Evolutionary conservation across 2,888 invertebrate species (phyloP), one percentile per base, ranked within the genome.

Genomic region (Tanytarsus gracilentus): DNA sequence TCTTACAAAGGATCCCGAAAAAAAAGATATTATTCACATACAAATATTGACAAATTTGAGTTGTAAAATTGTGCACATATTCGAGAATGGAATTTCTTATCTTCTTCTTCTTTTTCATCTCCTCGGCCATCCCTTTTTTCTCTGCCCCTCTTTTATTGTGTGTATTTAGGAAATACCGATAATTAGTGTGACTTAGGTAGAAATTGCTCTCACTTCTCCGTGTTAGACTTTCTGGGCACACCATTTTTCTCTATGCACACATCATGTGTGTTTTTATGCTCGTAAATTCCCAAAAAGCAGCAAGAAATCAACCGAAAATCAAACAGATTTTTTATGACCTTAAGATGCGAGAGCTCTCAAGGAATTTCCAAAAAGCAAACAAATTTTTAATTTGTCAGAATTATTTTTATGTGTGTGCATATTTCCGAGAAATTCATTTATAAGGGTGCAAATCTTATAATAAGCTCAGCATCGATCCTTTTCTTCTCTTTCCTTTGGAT

Each of bases 131-230:
- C n/a, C n/a, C n/a, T n/a, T n/a, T n/a, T n/a, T n/a, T n/a, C n/a
- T n/a, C n/a, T 9, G 33, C 33, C n/a, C 33, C 9, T 44, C 44
- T 44, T 44, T 44, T 44, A 44, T 44, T 44, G 44, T 44, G 18
- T 44, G 18, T 44, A 44, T 44, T 44, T 44, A 44, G 44, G 44
- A 44, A 44, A 44, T 44, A 44, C 44, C 44, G 21, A 44, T 44
- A 44, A 44, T 44, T 44, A 44, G 44, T 44, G 44, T 44, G 21
- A 44, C 44, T 44, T 44, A 44, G 44, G 44, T 44, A 44, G 18
- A 44, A 40, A 40, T 33, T 33, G 9, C 33, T 11, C n/a, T 33
- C 2, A n/a, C n/a, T n/a, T n/a, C n/a, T n/a, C n/a, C n/a, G n/a
- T n/a, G n/a, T n/a, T n/a, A n/a, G n/a, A n/a, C n/a, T n/a, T n/a